Conservation (phyloP, 2,797 vertebrate genomes). For the Acropternis orthonyx region DNA sequence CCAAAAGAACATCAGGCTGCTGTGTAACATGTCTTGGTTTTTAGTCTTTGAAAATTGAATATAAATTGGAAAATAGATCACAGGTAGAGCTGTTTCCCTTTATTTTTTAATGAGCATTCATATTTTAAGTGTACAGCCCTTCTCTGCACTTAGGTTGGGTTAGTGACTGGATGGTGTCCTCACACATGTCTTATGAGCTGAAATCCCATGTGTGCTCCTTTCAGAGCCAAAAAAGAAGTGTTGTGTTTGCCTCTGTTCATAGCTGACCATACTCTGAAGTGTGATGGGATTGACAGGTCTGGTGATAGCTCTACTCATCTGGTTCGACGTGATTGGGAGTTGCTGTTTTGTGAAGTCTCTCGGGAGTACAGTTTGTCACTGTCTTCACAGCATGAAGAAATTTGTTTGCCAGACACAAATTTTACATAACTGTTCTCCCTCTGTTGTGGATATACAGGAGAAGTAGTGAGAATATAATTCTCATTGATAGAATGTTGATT, state of each 20-base stretch:
- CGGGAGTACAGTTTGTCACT: neutral
- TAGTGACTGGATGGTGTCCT: neutral
- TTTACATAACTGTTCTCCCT: neutral
- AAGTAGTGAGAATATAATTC: neutral
- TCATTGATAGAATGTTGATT: rapidly evolving
- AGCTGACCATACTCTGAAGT: neutral
- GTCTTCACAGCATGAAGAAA: neutral
- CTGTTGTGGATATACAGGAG: neutral
- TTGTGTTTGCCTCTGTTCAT: neutral
- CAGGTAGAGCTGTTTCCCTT: neutral
- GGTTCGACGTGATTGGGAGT: neutral
- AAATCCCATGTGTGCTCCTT: neutral
- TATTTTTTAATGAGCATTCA: neutral
- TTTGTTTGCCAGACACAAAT: neutral
- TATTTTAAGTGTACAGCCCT: neutral
- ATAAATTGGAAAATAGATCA: neutral
- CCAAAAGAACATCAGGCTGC: neutral
- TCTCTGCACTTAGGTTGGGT: neutral
- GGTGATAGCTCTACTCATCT: neutral
- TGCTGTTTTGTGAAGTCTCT: neutral
- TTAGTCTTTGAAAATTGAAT: neutral
- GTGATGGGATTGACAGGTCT: neutral
- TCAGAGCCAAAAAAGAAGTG: rapidly evolving
- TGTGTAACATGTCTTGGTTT: neutral
- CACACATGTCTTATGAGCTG: neutral